These are phyloP conservation scores for Centropristis striata DNA, from an alignment of 2,113 vertebrate species.

Conservation along the genomic window DNA sequence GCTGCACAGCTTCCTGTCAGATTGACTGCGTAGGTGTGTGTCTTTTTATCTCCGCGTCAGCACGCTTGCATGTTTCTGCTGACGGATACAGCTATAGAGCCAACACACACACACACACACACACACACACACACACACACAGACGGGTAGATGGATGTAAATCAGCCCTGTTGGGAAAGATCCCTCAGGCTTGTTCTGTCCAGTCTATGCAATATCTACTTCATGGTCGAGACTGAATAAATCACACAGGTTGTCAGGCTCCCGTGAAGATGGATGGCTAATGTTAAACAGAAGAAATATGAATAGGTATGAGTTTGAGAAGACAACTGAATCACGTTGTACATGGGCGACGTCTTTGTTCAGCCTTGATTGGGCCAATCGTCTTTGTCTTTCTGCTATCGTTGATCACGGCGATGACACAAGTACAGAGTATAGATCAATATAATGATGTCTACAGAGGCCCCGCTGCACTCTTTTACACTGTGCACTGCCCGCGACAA, in stretches of 20 bases:
- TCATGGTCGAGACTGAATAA: slow-evolving; percentile 53
- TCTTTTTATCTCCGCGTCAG: slow-evolving; percentile 60
- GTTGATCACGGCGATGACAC: slow-evolving; percentile 56
- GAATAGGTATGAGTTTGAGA: slow-evolving; percentile 44
- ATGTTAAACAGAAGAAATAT: slow-evolving; percentile 37
- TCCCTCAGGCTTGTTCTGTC: slow-evolving; percentile 51
- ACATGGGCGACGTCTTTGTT: slow-evolving; percentile 51
- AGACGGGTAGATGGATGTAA: slow-evolving; percentile 47
- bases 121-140: slow-evolving; percentile 1
- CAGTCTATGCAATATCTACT: slow-evolving; percentile 53
- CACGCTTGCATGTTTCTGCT: slow-evolving; percentile 70
- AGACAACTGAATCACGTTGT: slow-evolving; percentile 17
- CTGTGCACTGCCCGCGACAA: slow-evolving; percentile 29
- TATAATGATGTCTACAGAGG: slow-evolving; percentile 60
- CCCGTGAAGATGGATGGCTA: slow-evolving; percentile 52
- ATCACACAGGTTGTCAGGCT: slow-evolving; percentile 53
- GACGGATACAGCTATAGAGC: slow-evolving; percentile 64
- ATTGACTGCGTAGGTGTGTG: slow-evolving; percentile 9
- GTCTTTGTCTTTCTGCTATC: slow-evolving; percentile 60
- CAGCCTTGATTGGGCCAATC: slow-evolving; percentile 50
- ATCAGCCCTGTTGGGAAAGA: slow-evolving; percentile 57
- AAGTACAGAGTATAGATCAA: slow-evolving; percentile 61
- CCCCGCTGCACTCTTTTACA: slow-evolving; percentile 31
- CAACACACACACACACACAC: slow-evolving; percentile 38
- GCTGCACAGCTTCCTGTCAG: slow-evolving; percentile 41